Evolutionary conservation across 2,797 vertebrate genomes (phyloP), one percentile per base, ranked within the genome.

Genomic region (Chelon labrosus): DNA sequence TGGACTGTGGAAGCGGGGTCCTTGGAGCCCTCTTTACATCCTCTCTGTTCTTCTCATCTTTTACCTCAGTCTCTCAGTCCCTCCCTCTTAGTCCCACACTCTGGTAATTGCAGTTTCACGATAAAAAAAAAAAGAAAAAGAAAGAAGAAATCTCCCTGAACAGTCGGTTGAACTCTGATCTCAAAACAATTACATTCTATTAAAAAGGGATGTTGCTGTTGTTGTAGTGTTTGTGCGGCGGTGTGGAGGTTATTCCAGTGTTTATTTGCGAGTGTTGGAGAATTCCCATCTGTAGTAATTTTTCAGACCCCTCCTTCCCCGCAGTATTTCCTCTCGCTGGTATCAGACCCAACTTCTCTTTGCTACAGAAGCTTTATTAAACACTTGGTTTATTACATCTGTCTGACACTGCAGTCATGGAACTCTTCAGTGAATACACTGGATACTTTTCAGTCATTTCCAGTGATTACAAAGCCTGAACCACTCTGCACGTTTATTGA

Each of bases 11-110:
- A 68, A 35, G 10, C 1, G 8, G 35, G 47, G 73, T 86, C 86
- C 85, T 82, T 73, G 37, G 85, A 77, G 87, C 75, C 75, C 56
- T 65, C 39, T 80, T 81, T 75, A 70, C 52, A 12, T 70, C 80
- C 25, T 22, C 64, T 1, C 70, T 55, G 13, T 60, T 77, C 41
- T 27, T 75, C 72, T 77, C 65, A 64, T 61, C 52, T 69, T 46
- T 31, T 59, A 13, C 44, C 66, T 31, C 44, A 6, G 1, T 17
- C 66, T 51, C 31, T 8, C 46, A 7, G 17, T 47, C 25, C 17
- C 20, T 14, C 10, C 4, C 31, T 65, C 27, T 56, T 31, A 20
- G 14, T 50, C 58, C 49, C 57, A 31, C 52, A 50, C 74, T 77
- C 25, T 19, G 51, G 70, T 86, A 89, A 86, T 84, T 89, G 75